Evolutionary conservation across 1,140 invertebrate species (phyloP), one percentile per base, ranked within the genome.

Genomic region (Micrasema minimum): DNA sequence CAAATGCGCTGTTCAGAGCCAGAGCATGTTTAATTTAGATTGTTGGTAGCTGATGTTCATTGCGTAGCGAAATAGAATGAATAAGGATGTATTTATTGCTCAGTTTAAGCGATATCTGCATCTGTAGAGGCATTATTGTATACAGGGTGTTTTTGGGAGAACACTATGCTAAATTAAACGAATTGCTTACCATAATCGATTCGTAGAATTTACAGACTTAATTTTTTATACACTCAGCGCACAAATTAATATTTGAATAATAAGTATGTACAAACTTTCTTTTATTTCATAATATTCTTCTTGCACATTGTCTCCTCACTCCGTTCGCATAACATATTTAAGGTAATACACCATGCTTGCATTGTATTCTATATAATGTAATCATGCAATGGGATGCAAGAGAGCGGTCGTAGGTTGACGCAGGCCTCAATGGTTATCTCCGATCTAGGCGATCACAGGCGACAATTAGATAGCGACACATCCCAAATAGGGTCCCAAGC

Each of bases 21-120:
- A 35, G 26, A 7, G 26, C 23, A 55, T 55, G 51, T 55, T 55
- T 55, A 37, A 55, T 55, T 55, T 55, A 55, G 51, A 55, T 55
- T 55, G 10, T 55, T 55, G 26, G n/a, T 16, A 2, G 9, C 26
- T 35, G 22, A 16, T 31, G 26, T 14, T 35, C 51, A 55, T 20
- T 14, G 51, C 2, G 26, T 31, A 31, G 26, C 26, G 51, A 55
- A 55, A 20, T 31, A 9, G 51, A 55, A 26, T 4, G 1, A 11
- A 48, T 20, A 48, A 16, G 16, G 11, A 10, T 48, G 1, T 2
- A 48, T 10, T 20, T 1, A 1, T 5, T 1, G 2, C 18, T 48
- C 9, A 20, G 1, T 48, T 2, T 22, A 20, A 3, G 20, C 16
- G 46, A 16, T 20, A 20, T 48, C 18, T 4, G 43, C n/a, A 0